Evolutionary conservation across 2,888 invertebrate species (phyloP), one percentile per base, ranked within the genome.

Genomic region (Drosophila mercatorum): DNA sequence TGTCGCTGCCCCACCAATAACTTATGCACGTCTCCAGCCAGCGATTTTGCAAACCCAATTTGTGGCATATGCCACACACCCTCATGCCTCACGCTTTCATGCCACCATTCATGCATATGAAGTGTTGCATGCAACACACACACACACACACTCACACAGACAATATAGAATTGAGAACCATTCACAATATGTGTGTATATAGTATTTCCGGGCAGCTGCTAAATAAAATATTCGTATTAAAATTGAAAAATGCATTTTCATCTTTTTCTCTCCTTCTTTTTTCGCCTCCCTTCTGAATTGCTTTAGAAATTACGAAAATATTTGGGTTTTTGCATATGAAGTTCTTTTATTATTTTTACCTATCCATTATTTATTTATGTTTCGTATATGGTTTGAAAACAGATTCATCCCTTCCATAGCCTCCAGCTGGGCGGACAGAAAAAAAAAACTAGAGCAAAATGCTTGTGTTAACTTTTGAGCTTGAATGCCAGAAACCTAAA

Each of bases 171-270:
- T 60, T 65, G 60, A 65, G 76, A 63, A 58, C 44, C 64, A 49
- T 65, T 68, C 80, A 81, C 66, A 76, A 75, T 60, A 72, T 62
- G 72, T 46, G 31, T 31, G 31, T 31, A 72, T 56, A 65, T 67
- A 17, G 49, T 60, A 59, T 78, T 56, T 75, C 46, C 62, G 75
- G 70, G 17, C 65, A 60, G 62, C 63, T 73, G 68, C 56, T 74
- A 75, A 88, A 84, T 83, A 83, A 86, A 88, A 88, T 72, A 86
- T 84, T 74, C 65, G 60, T 59, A 69, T 74, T 65, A 69, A 76
- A 78, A 88, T 78, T 88, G 73, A 75, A 78, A 78, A 78, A 67
- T 72, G 53, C 60, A 68, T 71, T 82, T 87, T 65, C 49, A 51
- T 51, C 31, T 17, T 31, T 49, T 47, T 28, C 28, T 3, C 5